These are phyloP conservation scores for Mastomys natalensis DNA, from an alignment of 2,113 vertebrate genomes.

Conservation along the genomic window DNA sequence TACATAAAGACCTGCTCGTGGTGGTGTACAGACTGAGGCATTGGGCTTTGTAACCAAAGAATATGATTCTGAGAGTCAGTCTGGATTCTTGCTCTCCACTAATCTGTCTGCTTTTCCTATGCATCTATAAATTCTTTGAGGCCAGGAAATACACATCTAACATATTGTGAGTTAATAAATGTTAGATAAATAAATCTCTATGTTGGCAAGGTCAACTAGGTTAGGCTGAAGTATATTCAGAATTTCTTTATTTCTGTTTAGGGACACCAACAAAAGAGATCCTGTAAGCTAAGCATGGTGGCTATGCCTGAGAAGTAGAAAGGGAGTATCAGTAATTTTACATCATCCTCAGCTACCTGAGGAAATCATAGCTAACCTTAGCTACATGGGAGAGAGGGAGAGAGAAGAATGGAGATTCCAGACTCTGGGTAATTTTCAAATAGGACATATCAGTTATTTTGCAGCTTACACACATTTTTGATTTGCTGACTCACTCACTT, in stretches of 20 bases:
- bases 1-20: neutral
- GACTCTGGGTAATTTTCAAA: neutral
- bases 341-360: neutral
- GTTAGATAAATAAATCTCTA: slow-evolving; percentile 1
- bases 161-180: slow-evolving; percentile 40
- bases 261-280: neutral
- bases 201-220: neutral
- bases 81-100: neutral
- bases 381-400: neutral
- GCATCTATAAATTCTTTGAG: slow-evolving; percentile 20
- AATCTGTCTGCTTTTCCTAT: neutral
- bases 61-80: neutral
- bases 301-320: neutral
- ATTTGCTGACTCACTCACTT: neutral
- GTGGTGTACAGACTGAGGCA: neutral
- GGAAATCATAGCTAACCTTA: neutral
- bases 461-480: neutral
- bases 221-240: neutral
- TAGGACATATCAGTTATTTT: neutral
- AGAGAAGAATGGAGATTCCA: neutral
- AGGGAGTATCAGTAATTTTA: neutral
- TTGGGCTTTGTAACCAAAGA: neutral
- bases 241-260: slow-evolving; percentile 32
- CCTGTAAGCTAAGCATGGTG: neutral
- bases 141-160: neutral